Conservation (phyloP, 23 tunicate genomes). For the Corella eumyota region DNA sequence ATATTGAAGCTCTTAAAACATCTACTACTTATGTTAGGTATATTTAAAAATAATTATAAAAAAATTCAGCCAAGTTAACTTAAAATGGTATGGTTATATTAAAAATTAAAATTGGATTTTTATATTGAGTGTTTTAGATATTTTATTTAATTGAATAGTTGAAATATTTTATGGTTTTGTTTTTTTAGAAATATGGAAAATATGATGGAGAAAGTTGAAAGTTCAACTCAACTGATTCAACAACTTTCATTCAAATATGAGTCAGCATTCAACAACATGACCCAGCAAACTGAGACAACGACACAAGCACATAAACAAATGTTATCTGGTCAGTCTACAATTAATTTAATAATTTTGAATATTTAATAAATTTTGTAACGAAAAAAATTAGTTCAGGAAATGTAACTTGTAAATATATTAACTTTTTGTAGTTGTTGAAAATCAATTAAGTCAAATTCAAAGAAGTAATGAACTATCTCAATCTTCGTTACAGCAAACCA, state of each 20-base stretch:
- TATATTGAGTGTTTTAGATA: not conserved
- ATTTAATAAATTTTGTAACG: not conserved
- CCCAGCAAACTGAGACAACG: slow-evolving; percentile 39
- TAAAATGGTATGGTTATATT: not conserved
- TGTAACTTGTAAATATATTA: not conserved
- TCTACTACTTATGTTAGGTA: slow-evolving; percentile 51
- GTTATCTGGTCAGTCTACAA: slow-evolving; percentile 14
- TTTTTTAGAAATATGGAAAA: slow-evolving; percentile 30
- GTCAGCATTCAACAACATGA: slow-evolving; percentile 40
- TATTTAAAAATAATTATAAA: not conserved
- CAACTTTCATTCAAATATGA: slow-evolving; percentile 51
- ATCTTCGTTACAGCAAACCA: slow-evolving; percentile 40
- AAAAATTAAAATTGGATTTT: not conserved
- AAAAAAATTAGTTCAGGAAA: not conserved
- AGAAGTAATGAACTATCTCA: slow-evolving; percentile 29
- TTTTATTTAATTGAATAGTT: not conserved
- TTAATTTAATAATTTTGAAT: too few species aligned
- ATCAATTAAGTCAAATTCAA: slow-evolving; percentile 38
- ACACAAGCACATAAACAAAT: slow-evolving; percentile 34
- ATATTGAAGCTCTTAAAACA: slow-evolving; percentile 42
- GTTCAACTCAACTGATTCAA: slow-evolving; percentile 33
- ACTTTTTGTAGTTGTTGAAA: slow-evolving; percentile 12
- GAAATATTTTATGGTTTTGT: not conserved
- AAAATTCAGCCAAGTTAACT: too few species aligned
- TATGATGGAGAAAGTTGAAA: slow-evolving; percentile 56